phyloP scores from a whole-genome alignment of 2,888 invertebrate genomes.

The Phengaris alcon region DNA sequence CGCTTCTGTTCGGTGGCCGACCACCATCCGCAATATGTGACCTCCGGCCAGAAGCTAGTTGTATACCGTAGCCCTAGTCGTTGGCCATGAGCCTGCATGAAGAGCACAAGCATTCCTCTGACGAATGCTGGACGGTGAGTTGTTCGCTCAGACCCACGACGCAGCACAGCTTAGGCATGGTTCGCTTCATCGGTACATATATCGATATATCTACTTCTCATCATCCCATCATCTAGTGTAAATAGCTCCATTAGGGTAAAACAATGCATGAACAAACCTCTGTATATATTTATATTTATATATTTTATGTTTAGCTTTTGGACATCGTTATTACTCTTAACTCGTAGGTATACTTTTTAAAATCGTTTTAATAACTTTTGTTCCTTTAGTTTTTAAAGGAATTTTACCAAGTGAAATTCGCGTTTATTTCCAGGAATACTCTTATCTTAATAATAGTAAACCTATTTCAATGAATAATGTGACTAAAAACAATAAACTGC shows the following conservation, averaged over 20 bases:
- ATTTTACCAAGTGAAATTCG: not conserved
- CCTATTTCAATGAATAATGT: too few relatives aligned
- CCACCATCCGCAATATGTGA: constrained; percentile 64
- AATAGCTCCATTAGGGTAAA: constrained; percentile 19
- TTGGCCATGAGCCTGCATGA: constrained; percentile 69
- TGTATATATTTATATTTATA: constrained; percentile 41
- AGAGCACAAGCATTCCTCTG: constrained; percentile 70
- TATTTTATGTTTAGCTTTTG: constrained; percentile 52
- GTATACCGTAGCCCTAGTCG: constrained; percentile 66
- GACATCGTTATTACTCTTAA: constrained; percentile 33
- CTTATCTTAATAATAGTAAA: not conserved
- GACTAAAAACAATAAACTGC: not conserved
- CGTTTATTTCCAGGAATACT: not conserved
- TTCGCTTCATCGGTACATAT: constrained; percentile 37
- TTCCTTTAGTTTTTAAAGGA: not conserved
- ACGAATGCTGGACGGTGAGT: constrained; percentile 75
- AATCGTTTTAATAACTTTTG: not conserved
- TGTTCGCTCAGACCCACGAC: constrained; percentile 51
- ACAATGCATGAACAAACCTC: constrained; percentile 27
- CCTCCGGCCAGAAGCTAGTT: constrained; percentile 64
- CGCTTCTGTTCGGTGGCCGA: constrained; percentile 66
- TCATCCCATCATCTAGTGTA: constrained; percentile 26
- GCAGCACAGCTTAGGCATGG: constrained; percentile 40
- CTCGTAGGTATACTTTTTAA: not conserved
- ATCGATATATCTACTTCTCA: constrained; percentile 41